Base-by-base conservation (phyloP, 2,888 invertebrate genomes). In the Eupithecia abbreviata region DNA sequence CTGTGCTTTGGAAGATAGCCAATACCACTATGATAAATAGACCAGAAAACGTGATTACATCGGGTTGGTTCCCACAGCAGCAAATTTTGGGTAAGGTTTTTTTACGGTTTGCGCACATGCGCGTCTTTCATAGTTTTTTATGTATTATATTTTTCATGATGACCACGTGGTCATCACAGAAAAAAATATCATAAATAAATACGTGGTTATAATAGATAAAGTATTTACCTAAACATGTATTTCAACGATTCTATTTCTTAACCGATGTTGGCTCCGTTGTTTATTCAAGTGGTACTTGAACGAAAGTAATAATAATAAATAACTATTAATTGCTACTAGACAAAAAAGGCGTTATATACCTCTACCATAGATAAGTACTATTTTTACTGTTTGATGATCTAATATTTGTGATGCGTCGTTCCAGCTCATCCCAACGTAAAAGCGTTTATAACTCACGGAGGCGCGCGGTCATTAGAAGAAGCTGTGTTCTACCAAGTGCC, bases 1-100 rank as follows among this genome's bases (percentile, higher is more conserved):
- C 92, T 9, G 90, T 96, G 6, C 83, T 96, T 4, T 96, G 96
- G 95, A 96, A 95, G 85, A 95, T 95, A 78, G 94, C 92, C 45
- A 93, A 94, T 75, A 89, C 89, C 1, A 91, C 91, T 9, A 82
- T 90, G 82, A 88, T 94, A 15, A 90, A 91, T 47, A 89, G 90
- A 78, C 90, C 95, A 41, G 85, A 89, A 12, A 95, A 95, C 83
- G 91, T 96, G 0, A 88, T 93, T 66, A 84, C 93, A 2, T 86
- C 87, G 30, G 85, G 88, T 18, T 96, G 96, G 96, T 91, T 96
- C 75, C 96, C 96, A 1, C 96, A 96, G 80, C 94, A 96, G 82
- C 94, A 95, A 85, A 79, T 96, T 77, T 88, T 96, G 77, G 95
- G 96, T 96, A 47, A 42, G 15, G 15, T 65, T 41, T 41, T 65